Base-by-base conservation (phyloP, 2,888 invertebrate genomes). In the Papilio elwesi region DNA sequence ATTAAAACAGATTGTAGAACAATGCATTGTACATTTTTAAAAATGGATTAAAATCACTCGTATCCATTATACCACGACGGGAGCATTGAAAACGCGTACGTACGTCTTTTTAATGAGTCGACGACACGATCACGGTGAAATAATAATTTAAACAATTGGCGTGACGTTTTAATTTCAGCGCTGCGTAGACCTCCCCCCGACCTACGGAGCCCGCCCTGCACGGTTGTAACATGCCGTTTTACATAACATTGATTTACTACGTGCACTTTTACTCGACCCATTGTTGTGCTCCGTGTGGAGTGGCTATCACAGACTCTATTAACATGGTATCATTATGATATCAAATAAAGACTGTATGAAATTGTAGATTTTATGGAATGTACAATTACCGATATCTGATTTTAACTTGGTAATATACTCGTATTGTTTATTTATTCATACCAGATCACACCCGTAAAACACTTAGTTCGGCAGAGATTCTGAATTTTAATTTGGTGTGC, bases 71-170 rank as follows among this genome's bases (percentile, higher is more conserved):
- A 68, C 38, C 59, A 59, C 51, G 66, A 52, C 16, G 62, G 38
- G 15, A 71, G 62, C 52, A 47, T 66, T 36, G 67, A 51, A 71
- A 49, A 62, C 63, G 53, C 48, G 15, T 15, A 49, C 48, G 64
- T 64, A 43, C 53, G 68, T 73, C 68, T 63, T 55, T 72, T 69
- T 69, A 75, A 76, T 67, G 68, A 73, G 66, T 68, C 68, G 70
- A 68, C 52, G 63, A 69, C 62, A 51, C 68, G 75, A 79, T 77
- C 77, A 79, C 78, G 67, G 76, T 75, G 76, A 69, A 75, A 78
- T 79, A 75, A 79, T 76, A 76, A 78, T 79, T 79, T 76, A 78
- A 80, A 78, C 77, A 80, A 80, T 78, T 77, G 77, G 75, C 71
- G 75, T 74, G 76, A 79, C 78, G 75, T 75, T 73, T 78, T 78